Evolutionary conservation across 2,888 invertebrate species (phyloP).

Genomic region (Drosophila multiciliata): DNA sequence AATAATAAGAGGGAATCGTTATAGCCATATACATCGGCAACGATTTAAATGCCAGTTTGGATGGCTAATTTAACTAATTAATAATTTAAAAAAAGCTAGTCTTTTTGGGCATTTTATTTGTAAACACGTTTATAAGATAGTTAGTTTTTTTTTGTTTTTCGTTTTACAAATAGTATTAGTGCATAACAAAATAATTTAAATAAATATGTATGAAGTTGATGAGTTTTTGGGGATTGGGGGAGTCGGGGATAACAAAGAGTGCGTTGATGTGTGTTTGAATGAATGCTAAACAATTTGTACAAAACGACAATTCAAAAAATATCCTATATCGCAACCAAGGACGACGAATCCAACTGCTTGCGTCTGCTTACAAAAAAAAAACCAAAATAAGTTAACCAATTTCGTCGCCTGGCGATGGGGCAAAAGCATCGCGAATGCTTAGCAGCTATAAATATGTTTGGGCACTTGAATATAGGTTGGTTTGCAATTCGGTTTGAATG

Average conservation of each 20-base stretch:
- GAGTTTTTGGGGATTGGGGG: conserved; percentile 9
- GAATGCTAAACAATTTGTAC: conserved; percentile 54
- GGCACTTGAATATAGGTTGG: conserved; percentile 59
- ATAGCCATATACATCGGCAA: background rate
- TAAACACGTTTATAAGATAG: conserved; percentile 62
- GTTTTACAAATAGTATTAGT: conserved; percentile 38
- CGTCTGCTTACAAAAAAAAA: conserved; percentile 13
- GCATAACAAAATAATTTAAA: conserved; percentile 76
- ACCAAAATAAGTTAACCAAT: conserved; percentile 1
- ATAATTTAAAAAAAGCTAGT: background rate
- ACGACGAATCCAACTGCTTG: background rate
- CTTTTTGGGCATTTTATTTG: conserved; percentile 57
- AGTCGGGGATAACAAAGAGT: conserved; percentile 27
- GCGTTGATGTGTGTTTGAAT: conserved; percentile 26
- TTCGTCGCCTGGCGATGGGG: conserved; percentile 14
- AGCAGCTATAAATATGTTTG: conserved; percentile 51
- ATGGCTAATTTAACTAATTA: rapidly evolving
- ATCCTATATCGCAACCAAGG: conserved; percentile 35
- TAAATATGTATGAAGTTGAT: conserved; percentile 61
- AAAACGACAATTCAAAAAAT: conserved; percentile 61
- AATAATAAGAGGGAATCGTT: background rate
- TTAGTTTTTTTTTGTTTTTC: conserved; percentile 23
- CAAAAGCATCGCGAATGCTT: conserved; percentile 34
- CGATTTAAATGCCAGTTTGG: background rate
- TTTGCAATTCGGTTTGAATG: conserved; percentile 12